phyloP scores from a whole-genome alignment of 1,140 invertebrate genomes.

The Leucophenga varia region DNA sequence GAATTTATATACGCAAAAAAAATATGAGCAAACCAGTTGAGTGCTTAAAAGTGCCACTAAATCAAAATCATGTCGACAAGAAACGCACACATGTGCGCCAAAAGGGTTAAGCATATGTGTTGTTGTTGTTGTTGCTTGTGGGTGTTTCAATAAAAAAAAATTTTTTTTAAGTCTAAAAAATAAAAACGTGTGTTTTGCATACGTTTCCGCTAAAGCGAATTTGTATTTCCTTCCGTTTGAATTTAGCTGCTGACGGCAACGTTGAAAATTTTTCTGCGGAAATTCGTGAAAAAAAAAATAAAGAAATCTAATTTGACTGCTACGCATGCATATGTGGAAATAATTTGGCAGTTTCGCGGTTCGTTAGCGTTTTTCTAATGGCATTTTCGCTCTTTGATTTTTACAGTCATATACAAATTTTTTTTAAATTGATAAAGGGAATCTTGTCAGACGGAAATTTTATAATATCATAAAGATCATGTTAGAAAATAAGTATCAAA shows the following conservation, averaged over 20 bases:
- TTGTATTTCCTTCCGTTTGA: conserved; percentile 45
- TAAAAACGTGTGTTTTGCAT: conserved; percentile 35
- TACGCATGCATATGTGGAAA: conserved; percentile 40
- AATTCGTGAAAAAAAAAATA: conserved; percentile 24
- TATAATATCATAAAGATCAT: too few species aligned
- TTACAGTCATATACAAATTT: too few species aligned
- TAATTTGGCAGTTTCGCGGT: conserved; percentile 52
- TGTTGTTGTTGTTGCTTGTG: too few species aligned
- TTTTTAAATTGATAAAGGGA: too few species aligned
- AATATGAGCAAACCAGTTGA: too few species aligned
- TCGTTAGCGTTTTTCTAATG: conserved; percentile 36
- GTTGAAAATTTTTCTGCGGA: background rate
- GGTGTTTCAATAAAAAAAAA: too few species aligned
- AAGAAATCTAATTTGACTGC: too few species aligned
- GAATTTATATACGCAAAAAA: conserved; percentile 54
- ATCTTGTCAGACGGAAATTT: too few species aligned
- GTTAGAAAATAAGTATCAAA: too few species aligned
- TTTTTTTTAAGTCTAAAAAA: too few species aligned
- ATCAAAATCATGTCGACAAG: conserved; percentile 46
- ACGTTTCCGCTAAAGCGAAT: conserved; percentile 37
- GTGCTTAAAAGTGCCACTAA: conserved; percentile 53
- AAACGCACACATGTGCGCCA: conserved; percentile 11
- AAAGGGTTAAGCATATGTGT: too few species aligned
- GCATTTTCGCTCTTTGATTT: too few species aligned
- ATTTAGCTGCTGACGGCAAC: conserved; percentile 19